phyloP scores from a whole-genome alignment of 2,888 invertebrate genomes.

The Parascotia fuliginaria region DNA sequence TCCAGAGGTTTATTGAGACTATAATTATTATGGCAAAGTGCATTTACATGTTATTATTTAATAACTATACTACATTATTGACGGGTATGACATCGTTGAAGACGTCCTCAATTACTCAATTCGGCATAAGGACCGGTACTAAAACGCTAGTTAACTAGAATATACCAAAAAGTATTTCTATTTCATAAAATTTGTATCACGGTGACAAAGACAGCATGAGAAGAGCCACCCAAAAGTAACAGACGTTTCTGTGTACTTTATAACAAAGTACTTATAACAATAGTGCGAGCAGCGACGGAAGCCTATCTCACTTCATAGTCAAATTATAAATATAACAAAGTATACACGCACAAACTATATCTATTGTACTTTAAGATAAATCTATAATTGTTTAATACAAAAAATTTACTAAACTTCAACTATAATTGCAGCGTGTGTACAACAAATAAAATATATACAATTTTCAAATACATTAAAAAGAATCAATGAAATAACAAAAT shows the following conservation, averaged over 20 bases:
- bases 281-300: background rate
- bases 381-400: too few species aligned
- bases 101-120: too few species aligned
- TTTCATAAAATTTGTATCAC: too few species aligned
- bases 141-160: too few species aligned
- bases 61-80: background rate
- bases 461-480: background rate
- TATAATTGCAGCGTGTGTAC: slow-evolving; percentile 11
- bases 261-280: background rate
- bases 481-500: background rate
- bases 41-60: background rate
- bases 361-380: background rate
- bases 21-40: background rate
- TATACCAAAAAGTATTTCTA: too few species aligned
- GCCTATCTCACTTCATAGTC: background rate
- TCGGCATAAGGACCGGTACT: too few species aligned
- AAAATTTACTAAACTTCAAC: slow-evolving; percentile 5
- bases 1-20: background rate
- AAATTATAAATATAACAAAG: background rate
- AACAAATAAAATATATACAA: slow-evolving; percentile 9
- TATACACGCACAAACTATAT: background rate
- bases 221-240: too few species aligned
- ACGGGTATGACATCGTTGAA: too few species aligned
- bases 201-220: too few species aligned
- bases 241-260: too few species aligned